phyloP scores from a whole-genome alignment of 2,797 vertebrate species.

The Vireo griseus region DNA sequence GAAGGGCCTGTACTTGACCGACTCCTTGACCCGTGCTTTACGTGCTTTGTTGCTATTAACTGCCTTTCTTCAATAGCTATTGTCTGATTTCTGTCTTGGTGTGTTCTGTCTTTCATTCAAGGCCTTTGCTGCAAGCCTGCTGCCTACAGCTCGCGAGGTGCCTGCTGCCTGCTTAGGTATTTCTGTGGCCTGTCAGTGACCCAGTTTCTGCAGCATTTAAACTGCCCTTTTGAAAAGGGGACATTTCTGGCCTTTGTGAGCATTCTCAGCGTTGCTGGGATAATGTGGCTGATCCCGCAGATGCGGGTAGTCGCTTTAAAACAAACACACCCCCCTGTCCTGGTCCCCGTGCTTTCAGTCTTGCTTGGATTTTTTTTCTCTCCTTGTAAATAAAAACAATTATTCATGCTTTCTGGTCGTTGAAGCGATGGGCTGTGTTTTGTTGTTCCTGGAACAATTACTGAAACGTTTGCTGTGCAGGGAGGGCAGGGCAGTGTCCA shows the following conservation, averaged over 20 bases:
- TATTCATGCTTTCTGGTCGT: neutral
- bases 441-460: neutral
- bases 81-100: constrained; percentile 53
- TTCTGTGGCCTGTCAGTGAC: constrained; percentile 42
- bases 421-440: neutral
- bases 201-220: constrained; percentile 37
- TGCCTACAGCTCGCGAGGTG: neutral
- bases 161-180: constrained; percentile 45
- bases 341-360: neutral
- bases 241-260: constrained; percentile 34
- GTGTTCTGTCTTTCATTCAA: constrained; percentile 1
- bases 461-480: neutral
- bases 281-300: neutral
- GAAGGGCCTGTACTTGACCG: constrained; percentile 60
- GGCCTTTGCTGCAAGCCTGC: neutral
- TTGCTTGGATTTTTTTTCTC: neutral
- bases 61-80: constrained; percentile 62
- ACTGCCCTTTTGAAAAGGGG: constrained; percentile 20
- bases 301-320: neutral
- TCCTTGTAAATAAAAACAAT: neutral
- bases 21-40: constrained; percentile 63
- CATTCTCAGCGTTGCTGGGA: neutral
- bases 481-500: neutral
- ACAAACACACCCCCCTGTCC: neutral
- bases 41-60: constrained; percentile 58